Evolutionary conservation across 1,140 invertebrate species (phyloP).

Genomic region (Pentalonia nigronervosa): DNA sequence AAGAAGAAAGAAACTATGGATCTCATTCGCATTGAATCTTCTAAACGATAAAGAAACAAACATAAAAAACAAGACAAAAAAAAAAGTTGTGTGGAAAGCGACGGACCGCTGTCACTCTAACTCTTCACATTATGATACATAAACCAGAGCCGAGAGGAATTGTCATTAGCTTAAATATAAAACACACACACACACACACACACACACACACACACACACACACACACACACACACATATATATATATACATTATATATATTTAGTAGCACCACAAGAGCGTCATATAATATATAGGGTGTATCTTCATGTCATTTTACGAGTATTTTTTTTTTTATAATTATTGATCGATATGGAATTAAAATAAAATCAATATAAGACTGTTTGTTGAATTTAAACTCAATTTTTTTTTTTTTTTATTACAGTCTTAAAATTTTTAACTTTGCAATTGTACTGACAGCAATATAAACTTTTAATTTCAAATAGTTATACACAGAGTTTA

Average conservation of each 20-base stretch:
- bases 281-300: not conserved
- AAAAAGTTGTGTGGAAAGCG: not conserved
- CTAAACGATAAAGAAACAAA: not conserved
- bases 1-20: too few species aligned
- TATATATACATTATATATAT: not conserved
- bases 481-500: too few species aligned
- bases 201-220: too few species aligned
- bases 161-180: not conserved
- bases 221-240: too few species aligned
- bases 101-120: constrained; percentile 19
- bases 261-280: not conserved
- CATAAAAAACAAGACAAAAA: not conserved
- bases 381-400: too few species aligned
- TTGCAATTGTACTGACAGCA: too few species aligned
- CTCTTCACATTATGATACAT: not conserved
- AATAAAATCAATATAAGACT: too few species aligned
- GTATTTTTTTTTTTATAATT: not conserved
- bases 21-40: not conserved
- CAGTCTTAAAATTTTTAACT: too few species aligned
- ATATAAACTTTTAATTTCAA: too few species aligned
- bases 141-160: not conserved
- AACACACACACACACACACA: too few species aligned
- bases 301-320: not conserved
- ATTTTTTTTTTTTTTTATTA: too few species aligned
- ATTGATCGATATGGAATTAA: not conserved